Conservation (phyloP, 2,797 vertebrate species). For the Danio jaintianensis region DNA sequence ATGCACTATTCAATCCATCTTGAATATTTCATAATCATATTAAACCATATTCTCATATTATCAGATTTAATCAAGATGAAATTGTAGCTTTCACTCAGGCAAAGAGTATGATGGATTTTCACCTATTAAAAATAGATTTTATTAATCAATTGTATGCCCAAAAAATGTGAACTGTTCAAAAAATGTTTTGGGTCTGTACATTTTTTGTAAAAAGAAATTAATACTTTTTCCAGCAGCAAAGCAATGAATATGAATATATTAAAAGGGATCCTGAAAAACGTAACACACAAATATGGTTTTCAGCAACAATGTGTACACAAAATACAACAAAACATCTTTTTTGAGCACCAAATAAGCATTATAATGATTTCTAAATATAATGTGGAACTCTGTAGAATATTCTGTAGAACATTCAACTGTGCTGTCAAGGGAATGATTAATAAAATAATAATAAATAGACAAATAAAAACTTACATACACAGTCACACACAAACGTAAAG, state of each 20-base stretch:
- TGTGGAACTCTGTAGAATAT: too few species aligned
- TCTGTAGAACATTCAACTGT: too few species aligned
- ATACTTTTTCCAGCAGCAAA: not conserved
- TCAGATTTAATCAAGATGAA: constrained; percentile 6
- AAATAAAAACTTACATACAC: too few species aligned
- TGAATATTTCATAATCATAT: constrained; percentile 19
- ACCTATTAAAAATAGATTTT: not conserved
- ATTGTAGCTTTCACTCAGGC: not conserved
- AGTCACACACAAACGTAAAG: too few species aligned
- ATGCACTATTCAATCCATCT: constrained; percentile 3
- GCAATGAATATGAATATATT: not conserved
- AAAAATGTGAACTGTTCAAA: not conserved
- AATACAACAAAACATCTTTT: not conserved
- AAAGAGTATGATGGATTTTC: not conserved
- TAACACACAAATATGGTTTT: too few species aligned
- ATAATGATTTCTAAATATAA: not conserved
- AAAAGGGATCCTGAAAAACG: too few species aligned
- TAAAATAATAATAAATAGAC: too few species aligned
- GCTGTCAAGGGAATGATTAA: too few species aligned
- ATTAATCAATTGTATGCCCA: not conserved
- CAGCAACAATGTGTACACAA: too few species aligned
- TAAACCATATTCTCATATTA: constrained; percentile 6
- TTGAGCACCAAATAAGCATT: not conserved
- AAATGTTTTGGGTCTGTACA: too few species aligned
- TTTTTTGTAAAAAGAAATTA: not conserved